Percentiles rank a stretch among this genome's conserved stretches.
These are phyloP conservation scores for Larimichthys polyactis DNA, from an alignment of 2,113 vertebrate genomes.

Conservation along the genomic window DNA sequence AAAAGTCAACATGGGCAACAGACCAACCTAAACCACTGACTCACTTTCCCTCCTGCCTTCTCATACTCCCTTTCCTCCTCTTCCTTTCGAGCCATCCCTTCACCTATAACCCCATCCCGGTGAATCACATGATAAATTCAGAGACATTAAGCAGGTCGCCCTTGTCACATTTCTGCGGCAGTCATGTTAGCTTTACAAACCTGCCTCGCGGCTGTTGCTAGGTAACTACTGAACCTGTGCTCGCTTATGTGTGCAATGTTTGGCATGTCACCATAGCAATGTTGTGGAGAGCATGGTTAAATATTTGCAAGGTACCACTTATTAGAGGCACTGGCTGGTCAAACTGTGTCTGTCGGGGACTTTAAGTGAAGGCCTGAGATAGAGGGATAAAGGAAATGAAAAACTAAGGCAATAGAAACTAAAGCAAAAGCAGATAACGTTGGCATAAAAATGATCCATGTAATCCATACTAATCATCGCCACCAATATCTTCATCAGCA, in stretches of 20 bases:
- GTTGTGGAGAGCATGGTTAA: constrained; percentile 61
- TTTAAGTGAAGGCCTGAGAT: constrained; percentile 1
- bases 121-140: constrained; percentile 53
- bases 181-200: constrained; percentile 55
- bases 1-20: constrained; percentile 57
- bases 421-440: background rate
- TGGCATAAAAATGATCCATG: no score
- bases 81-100: background rate
- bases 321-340: constrained; percentile 43
- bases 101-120: constrained; percentile 2
- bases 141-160: constrained; percentile 9
- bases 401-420: background rate
- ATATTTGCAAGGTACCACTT: constrained; percentile 75
- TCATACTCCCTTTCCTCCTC: constrained; percentile 1
- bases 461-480: background rate
- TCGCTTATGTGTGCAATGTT: constrained; percentile 63
- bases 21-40: constrained; percentile 58
- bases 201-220: constrained; percentile 50
- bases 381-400: constrained; percentile 11
- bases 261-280: constrained; percentile 72
- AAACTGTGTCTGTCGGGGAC: constrained; percentile 26
- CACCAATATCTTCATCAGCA: background rate
- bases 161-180: constrained; percentile 30
- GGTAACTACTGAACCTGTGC: constrained; percentile 56
- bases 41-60: constrained; percentile 55